Evolutionary conservation across 2,888 invertebrate species (phyloP).

Genomic region (Nomada goodeniana): DNA sequence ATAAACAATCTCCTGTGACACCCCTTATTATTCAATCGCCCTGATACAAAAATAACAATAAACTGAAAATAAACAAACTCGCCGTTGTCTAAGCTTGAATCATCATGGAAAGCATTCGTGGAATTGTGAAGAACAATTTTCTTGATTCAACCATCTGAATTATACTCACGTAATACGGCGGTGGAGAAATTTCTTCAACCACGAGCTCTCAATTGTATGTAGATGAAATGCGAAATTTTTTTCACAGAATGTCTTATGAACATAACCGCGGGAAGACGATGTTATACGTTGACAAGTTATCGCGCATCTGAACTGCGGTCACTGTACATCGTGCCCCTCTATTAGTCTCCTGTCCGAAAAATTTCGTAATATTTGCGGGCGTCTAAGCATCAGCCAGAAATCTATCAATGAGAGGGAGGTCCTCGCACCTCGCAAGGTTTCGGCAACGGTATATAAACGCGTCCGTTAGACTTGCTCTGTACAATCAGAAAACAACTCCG

Average conservation of each 20-base stretch:
- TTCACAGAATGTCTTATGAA: slow-evolving; percentile 30
- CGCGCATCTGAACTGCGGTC: slow-evolving; percentile 28
- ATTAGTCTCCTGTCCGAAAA: slow-evolving; percentile 54
- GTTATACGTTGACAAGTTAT: slow-evolving; percentile 34
- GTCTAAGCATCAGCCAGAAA: slow-evolving; percentile 61
- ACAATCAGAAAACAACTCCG: slow-evolving; percentile 63
- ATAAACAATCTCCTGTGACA: no score
- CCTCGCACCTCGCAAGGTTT: slow-evolving; percentile 70
- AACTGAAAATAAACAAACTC: background rate
- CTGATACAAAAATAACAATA: background rate
- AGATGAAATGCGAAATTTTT: slow-evolving; percentile 23
- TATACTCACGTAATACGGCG: slow-evolving; percentile 43
- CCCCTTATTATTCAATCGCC: no score
- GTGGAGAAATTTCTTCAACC: slow-evolving; percentile 14
- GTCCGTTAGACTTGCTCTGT: slow-evolving; percentile 61
- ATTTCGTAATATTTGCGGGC: slow-evolving; percentile 61
- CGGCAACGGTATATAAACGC: slow-evolving; percentile 73
- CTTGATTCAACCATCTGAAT: slow-evolving; percentile 2
- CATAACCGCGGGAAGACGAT: slow-evolving; percentile 24
- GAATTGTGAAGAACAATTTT: background rate
- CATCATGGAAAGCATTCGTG: background rate
- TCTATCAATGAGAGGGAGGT: slow-evolving; percentile 72
- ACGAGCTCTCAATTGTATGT: slow-evolving; percentile 6
- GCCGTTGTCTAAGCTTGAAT: background rate
- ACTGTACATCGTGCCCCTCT: slow-evolving; percentile 41